A percentile compares a stretch with the other conserved stretches of the same genome.
phyloP scores from a whole-genome alignment of 2,888 invertebrate genomes.

The Polydrusus pterygomalis region DNA sequence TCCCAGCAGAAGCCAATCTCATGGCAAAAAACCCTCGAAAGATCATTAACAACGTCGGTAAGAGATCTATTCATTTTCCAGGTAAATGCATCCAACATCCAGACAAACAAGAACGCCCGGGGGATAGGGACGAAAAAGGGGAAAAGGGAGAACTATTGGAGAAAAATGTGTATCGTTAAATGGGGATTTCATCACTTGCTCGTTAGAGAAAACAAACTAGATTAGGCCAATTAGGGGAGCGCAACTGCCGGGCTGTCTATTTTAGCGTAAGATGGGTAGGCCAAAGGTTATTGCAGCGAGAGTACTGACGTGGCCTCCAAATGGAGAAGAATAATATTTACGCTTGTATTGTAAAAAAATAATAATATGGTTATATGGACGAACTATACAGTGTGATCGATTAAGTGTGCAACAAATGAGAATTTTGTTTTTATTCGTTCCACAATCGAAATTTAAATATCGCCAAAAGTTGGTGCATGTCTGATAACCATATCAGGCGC shows the following conservation, averaged over 20 bases:
- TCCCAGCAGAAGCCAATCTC: conserved; percentile 4
- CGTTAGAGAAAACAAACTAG: conserved; percentile 57
- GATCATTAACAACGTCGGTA: conserved; percentile 37
- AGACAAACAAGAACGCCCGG: conserved; percentile 20
- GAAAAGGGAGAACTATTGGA: too few relatives aligned
- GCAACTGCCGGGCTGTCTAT: conserved; percentile 34
- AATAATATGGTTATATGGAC: too few relatives aligned
- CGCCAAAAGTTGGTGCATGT: too few relatives aligned
- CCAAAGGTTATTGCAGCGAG: neutral
- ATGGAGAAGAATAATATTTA: neutral
- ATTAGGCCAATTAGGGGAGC: conserved; percentile 60
- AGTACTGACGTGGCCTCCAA: neutral
- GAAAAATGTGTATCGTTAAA: conserved; percentile 37
- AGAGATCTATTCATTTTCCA: conserved; percentile 33
- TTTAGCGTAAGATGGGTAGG: neutral
- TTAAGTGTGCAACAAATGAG: too few relatives aligned
- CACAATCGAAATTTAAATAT: too few relatives aligned
- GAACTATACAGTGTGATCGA: too few relatives aligned
- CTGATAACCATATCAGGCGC: too few relatives aligned
- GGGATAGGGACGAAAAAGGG: neutral
- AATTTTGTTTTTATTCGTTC: too few relatives aligned
- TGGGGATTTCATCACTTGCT: conserved; percentile 60
- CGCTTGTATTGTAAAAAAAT: neutral
- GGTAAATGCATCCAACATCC: conserved; percentile 38
- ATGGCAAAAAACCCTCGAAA: conserved; percentile 28